Conservation (phyloP, 2,113 vertebrate species). For the Muscicapa adusta region DNA sequence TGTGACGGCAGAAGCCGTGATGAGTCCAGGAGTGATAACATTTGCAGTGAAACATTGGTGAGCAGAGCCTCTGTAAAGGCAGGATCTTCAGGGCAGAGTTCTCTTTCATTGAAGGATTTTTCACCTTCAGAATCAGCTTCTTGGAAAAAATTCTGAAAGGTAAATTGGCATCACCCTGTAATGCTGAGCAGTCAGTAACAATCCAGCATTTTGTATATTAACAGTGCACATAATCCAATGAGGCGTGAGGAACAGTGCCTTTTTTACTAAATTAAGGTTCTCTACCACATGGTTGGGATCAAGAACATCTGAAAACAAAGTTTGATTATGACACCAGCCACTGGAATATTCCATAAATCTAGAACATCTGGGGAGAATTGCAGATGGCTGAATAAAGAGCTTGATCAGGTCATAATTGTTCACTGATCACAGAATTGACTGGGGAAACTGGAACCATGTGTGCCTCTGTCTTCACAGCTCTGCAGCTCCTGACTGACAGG, state of each 20-base stretch:
- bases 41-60: not conserved
- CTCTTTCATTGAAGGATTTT: not conserved
- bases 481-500: not conserved
- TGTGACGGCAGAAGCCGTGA: not conserved
- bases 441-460: fast-evolving
- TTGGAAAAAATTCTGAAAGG: not conserved
- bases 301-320: not conserved
- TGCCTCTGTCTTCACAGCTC: not conserved
- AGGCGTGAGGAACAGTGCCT: not conserved
- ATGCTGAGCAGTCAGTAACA: not conserved
- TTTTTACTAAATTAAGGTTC: not conserved
- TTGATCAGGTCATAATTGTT: not conserved
- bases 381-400: not conserved
- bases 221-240: not conserved
- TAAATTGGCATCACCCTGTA: not conserved
- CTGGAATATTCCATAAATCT: not conserved
- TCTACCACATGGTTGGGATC: not conserved
- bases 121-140: not conserved
- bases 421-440: not conserved
- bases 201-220: not conserved
- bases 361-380: not conserved
- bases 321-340: not conserved
- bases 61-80: not conserved
- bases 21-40: not conserved
- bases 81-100: not conserved